Evolutionary conservation across 1,140 invertebrate genomes (phyloP), one percentile per base, ranked within the genome.

Genomic region (Lanistes nyassanus): DNA sequence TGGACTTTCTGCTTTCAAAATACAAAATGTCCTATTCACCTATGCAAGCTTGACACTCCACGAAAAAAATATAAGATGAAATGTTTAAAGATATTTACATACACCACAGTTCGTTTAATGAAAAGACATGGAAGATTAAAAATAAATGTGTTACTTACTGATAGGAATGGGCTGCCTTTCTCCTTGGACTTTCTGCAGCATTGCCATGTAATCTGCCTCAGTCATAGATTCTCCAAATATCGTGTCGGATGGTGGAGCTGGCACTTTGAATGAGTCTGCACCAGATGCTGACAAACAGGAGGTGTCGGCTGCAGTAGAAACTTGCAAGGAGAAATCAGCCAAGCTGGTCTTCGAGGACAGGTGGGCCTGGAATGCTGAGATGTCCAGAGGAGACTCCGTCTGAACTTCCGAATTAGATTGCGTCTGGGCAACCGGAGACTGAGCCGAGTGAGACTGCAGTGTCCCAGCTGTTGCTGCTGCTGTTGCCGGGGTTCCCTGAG

Each of bases 131-230:
- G 47, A 26, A 37, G 42, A 53, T 23, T 23, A 6, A 55, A 31
- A 69, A 26, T 34, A n/a, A 73, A 73, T 53, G n/a, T 39, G 26
- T n/a, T 26, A 73, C 78, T 79, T 76, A 87, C 86, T 82, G 78
- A 84, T 78, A 51, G 85, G 85, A 64, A 87, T 86, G 2, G 85
- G 84, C 53, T 84, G 79, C 5, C 80, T 72, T 42, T 87, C 84
- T 39, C 81, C 80, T 51, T 84, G 83, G 4, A 82, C 72, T 58
- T 80, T 76, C 72, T 82, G 80, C 19, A 84, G 78, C 31, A 83
- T 65, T 2, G 84, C 80, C 47, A 75, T 75, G 60, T 69, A 79
- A 56, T 85, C 77, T 37, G 76, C 69, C 34, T 79, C 69, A 31
- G 77, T 51, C 42, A 65, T 21, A 29, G 47, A 3, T 13, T 65